A percentile compares a stretch with the other conserved stretches of the same genome.
These are phyloP conservation scores for Eudasyphora cyanicolor DNA, from an alignment of 2,888 invertebrate species.

Conservation along the genomic window DNA sequence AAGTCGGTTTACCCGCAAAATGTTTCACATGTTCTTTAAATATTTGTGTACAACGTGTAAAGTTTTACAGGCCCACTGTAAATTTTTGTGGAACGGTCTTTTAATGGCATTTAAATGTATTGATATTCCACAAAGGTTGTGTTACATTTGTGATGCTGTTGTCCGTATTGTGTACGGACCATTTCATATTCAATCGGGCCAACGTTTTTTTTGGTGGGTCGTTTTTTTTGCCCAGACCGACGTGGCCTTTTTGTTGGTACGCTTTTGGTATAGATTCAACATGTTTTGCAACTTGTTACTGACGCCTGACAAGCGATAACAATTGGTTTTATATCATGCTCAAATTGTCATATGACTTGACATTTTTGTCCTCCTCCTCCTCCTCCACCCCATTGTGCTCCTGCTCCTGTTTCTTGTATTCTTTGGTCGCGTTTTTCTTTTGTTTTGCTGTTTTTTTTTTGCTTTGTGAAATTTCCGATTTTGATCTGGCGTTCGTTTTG, in stretches of 20 bases:
- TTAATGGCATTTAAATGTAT: slow-evolving; percentile 68
- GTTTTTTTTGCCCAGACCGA: slow-evolving; percentile 24
- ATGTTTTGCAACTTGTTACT: slow-evolving; percentile 67
- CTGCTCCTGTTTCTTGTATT: neutral
- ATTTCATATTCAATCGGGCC: slow-evolving; percentile 32
- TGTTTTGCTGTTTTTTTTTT: neutral
- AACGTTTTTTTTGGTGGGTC: slow-evolving; percentile 27
- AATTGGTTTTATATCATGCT: slow-evolving; percentile 68
- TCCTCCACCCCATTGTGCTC: neutral
- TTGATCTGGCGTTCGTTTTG: slow-evolving; percentile 60
- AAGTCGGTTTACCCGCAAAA: too few relatives aligned
- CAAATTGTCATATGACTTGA: slow-evolving; percentile 67
- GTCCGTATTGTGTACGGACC: slow-evolving; percentile 2
- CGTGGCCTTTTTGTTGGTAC: slow-evolving; percentile 30
- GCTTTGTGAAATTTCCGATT: slow-evolving; percentile 33
- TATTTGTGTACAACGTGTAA: too few relatives aligned
- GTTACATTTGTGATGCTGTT: slow-evolving; percentile 61
- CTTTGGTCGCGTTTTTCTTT: neutral
- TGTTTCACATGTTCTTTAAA: too few relatives aligned
- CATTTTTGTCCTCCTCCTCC: slow-evolving; percentile 38
- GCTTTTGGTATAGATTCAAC: slow-evolving; percentile 48
- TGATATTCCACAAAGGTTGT: slow-evolving; percentile 62
- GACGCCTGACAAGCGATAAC: slow-evolving; percentile 71
- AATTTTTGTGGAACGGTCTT: neutral
- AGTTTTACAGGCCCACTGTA: neutral